A percentile compares a stretch with the other conserved stretches of the same genome.
These are phyloP conservation scores for Sepiola atlantica DNA, from an alignment of 2,888 invertebrate species.

Conservation along the genomic window DNA sequence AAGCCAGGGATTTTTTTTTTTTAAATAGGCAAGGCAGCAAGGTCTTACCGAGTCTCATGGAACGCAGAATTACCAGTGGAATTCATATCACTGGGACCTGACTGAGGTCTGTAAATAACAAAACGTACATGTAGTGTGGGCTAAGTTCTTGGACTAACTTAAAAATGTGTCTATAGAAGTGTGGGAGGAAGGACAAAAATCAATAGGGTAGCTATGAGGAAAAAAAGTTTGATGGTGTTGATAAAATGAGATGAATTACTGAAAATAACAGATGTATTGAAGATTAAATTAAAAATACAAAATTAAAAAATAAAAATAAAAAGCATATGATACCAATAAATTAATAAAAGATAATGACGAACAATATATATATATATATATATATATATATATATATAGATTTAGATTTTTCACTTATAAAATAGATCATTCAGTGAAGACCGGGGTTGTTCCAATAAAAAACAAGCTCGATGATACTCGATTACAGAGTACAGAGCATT, in stretches of 20 bases:
- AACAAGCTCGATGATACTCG: no score
- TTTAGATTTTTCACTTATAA: no score
- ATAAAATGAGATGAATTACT: constrained; percentile 32
- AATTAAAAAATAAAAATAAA: background rate
- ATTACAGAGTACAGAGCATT: no score
- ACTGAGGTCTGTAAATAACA: constrained; percentile 44
- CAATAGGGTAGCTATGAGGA: background rate
- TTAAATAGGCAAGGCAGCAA: constrained; percentile 32
- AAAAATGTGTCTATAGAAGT: background rate
- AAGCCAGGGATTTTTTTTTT: constrained; percentile 6
- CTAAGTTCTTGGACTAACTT: constrained; percentile 34
- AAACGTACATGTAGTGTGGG: constrained; percentile 33
- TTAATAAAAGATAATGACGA: background rate
- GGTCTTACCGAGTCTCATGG: constrained; percentile 43
- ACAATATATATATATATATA: background rate
- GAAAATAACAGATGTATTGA: background rate
- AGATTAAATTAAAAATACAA: background rate
- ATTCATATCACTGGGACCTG: constrained; percentile 44
- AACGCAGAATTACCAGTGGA: constrained; percentile 35
- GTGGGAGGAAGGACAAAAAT: background rate
- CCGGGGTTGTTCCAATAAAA: no score
- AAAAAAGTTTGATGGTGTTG: background rate
- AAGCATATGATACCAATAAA: background rate
- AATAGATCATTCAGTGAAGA: no score
- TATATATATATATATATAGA: no score